Base-by-base conservation (phyloP, 2,888 invertebrate genomes). In the Cyrtodaria siliqua region DNA sequence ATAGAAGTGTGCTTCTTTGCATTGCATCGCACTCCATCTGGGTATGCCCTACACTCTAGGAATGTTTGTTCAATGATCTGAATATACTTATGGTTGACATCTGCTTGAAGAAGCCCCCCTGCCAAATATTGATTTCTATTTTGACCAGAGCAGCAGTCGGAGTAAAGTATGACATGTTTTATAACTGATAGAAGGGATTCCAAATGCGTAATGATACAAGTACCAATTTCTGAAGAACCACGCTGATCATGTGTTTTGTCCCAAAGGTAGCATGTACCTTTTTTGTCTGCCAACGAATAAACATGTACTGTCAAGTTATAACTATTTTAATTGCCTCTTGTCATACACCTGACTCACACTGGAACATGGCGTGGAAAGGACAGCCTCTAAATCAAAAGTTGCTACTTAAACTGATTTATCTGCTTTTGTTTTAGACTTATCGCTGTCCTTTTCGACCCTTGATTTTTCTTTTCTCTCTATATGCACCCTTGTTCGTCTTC, bases 291-390 rank as follows among this genome's bases (percentile, higher is more conserved):
- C 2, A 73, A 50, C 0, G 73, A 70, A 56, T 56, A 77, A n/a
- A n/a, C n/a, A n/a, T n/a, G n/a, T 16, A 77, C 12, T 23, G 70
- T 70, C 33, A 73, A 26, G 40, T 77, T 77, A 47, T 81, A 77
- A 49, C 70, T 57, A 23, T 50, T 68, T n/a, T 18, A 71, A 14
- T 47, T 73, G 70, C 29, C 80, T 49, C 55, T 76, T 76, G 50
- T 80, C 66, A 44, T 59, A 80, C 18, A 55, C 27, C 44, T 76
- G 55, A 1, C 53, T 40, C 9, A 81, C 74, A 24, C 53, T 57
- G 12, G 67, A 70, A 60, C 77, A 81, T 16, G 76, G 73, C 2
- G 62, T 62, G 38, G 29, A 18, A 2, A 80, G 73, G 29, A 18
- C 2, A 80, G 73, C 76, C 26, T 80, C 49, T 18, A 73, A 29